A percentile compares a stretch with the other conserved stretches of the same genome.
These are phyloP conservation scores for Machaerirhynchus nigripectus DNA, from an alignment of 2,113 vertebrate genomes.

Conservation along the genomic window DNA sequence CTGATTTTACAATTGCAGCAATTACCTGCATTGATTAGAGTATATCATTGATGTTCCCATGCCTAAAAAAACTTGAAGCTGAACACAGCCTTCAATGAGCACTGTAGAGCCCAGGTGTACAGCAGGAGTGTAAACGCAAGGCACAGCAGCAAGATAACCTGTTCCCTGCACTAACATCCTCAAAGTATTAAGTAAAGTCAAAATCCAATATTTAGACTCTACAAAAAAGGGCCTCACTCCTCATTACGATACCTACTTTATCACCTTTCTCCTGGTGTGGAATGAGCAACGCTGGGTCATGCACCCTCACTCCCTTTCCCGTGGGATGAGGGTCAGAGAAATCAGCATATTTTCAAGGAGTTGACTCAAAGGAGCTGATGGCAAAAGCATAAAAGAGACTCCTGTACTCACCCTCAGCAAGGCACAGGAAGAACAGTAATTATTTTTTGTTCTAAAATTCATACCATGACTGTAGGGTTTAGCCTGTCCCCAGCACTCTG, in stretches of 20 bases:
- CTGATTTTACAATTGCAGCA: neutral
- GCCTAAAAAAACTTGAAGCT: neutral
- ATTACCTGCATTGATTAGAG: neutral
- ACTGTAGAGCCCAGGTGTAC: neutral
- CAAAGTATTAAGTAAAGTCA: neutral
- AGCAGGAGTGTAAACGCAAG: neutral
- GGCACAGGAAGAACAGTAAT: neutral
- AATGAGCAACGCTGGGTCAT: fast-evolving
- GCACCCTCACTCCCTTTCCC: neutral
- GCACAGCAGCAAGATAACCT: neutral
- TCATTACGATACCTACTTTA: neutral
- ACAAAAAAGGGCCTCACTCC: neutral
- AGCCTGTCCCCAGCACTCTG: neutral
- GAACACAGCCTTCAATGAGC: neutral
- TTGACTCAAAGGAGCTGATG: neutral
- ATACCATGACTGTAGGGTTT: neutral
- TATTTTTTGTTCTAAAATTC: neutral
- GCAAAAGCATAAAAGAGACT: neutral
- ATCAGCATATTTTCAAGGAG: neutral
- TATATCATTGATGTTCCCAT: neutral
- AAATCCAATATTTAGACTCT: neutral
- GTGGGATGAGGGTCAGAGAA: neutral
- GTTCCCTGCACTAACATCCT: neutral
- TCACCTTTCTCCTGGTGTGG: neutral
- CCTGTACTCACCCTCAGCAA: neutral